These are phyloP conservation scores for Andrena minutula DNA, from an alignment of 2,888 invertebrate species.

Conservation along the genomic window DNA sequence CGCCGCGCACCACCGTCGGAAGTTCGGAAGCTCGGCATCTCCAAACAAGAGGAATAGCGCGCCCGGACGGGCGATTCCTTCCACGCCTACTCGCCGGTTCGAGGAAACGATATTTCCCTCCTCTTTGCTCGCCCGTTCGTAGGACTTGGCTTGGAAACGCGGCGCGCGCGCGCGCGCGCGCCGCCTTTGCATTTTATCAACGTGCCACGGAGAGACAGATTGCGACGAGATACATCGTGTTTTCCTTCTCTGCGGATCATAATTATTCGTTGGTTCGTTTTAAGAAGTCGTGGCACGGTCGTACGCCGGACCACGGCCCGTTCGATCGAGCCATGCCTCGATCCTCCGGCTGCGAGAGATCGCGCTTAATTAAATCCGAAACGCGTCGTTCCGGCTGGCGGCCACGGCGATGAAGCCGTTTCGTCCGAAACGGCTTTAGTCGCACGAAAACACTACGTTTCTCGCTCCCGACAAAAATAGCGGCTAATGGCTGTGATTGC, in stretches of 20 bases:
- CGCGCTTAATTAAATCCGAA: slow-evolving; percentile 38
- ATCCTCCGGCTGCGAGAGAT: background rate
- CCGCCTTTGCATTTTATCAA: slow-evolving; percentile 40
- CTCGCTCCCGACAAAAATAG: slow-evolving; percentile 72
- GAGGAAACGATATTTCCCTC: slow-evolving; percentile 11
- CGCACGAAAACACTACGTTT: slow-evolving; percentile 70
- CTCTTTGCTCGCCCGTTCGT: slow-evolving; percentile 14
- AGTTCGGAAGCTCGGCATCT: background rate
- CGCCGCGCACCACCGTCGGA: background rate
- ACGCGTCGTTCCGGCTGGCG: slow-evolving; percentile 22
- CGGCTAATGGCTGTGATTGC: slow-evolving; percentile 74
- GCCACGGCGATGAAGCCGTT: slow-evolving; percentile 41
- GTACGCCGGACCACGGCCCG: background rate
- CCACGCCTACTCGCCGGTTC: slow-evolving; percentile 15
- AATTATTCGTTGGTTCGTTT: background rate
- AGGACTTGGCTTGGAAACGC: slow-evolving; percentile 14
- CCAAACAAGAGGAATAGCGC: background rate
- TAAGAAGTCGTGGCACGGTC: background rate
- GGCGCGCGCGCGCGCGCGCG: background rate
- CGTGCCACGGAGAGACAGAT: slow-evolving; percentile 32
- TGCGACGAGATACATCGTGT: background rate
- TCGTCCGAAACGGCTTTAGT: slow-evolving; percentile 59
- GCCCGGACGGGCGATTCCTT: slow-evolving; percentile 4
- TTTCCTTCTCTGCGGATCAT: too few species aligned
- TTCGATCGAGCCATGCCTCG: background rate